A percentile compares a stretch with the other conserved stretches of the same genome.
Conservation (phyloP, 2,888 invertebrate genomes). For the Ormyrus pomaceus region DNA sequence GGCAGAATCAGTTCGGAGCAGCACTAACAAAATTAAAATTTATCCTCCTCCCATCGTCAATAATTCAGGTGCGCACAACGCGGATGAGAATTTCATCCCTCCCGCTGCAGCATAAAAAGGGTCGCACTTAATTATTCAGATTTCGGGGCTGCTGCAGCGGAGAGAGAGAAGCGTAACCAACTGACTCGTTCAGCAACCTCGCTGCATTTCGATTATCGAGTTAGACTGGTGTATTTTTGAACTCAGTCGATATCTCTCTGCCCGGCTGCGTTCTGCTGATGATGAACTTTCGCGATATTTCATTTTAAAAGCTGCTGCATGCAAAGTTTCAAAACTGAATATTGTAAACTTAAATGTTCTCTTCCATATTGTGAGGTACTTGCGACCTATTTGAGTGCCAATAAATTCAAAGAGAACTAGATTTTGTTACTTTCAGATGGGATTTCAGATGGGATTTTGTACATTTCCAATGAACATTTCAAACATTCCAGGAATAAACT, state of each 20-base stretch:
- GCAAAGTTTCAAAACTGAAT: constrained; percentile 10
- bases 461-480: too few species aligned
- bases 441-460: too few species aligned
- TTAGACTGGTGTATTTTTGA: constrained; percentile 44
- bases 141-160: background rate
- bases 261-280: background rate
- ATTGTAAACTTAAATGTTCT: background rate
- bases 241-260: constrained; percentile 18
- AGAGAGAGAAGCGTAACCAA: constrained; percentile 10
- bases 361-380: too few species aligned
- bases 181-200: background rate
- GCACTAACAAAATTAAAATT: too few species aligned
- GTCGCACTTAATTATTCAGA: constrained; percentile 49
- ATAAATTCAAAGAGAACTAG: too few species aligned
- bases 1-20: too few species aligned
- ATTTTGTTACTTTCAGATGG: too few species aligned
- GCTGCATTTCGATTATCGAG: constrained; percentile 47
- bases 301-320: too few species aligned
- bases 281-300: too few species aligned
- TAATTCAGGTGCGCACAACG: constrained; percentile 22
- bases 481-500: too few species aligned
- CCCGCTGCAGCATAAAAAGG: constrained; percentile 20
- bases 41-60: constrained; percentile 41
- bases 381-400: too few species aligned
- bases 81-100: background rate